These are phyloP conservation scores for Pelodytes ibericus DNA, from an alignment of 2,797 vertebrate genomes.

Conservation along the genomic window DNA sequence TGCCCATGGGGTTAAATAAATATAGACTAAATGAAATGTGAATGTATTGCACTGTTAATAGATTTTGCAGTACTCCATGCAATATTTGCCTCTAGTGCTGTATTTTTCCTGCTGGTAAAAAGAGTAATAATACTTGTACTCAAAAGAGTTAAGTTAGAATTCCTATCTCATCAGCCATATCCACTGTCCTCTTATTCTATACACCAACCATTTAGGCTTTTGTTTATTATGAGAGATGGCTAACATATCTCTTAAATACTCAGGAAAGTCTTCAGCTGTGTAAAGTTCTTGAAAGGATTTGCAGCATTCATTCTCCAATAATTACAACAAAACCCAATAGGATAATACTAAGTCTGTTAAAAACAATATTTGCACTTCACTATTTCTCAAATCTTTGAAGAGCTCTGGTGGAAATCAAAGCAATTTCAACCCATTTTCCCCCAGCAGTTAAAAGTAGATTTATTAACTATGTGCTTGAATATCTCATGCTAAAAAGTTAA, in stretches of 20 bases:
- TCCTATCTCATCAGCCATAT: background rate
- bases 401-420: slow-evolving; percentile 9
- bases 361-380: slow-evolving; percentile 34
- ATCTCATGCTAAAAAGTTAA: slow-evolving; percentile 1
- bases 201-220: slow-evolving; percentile 15
- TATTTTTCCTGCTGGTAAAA: too few relatives aligned
- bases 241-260: slow-evolving; percentile 9
- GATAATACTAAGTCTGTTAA: background rate
- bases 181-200: too few relatives aligned
- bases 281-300: slow-evolving; percentile 46
- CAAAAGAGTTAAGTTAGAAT: too few relatives aligned
- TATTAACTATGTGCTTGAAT: slow-evolving; percentile 9
- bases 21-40: too few relatives aligned
- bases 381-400: slow-evolving; percentile 16
- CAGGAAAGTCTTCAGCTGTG: background rate
- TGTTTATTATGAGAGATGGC: slow-evolving; percentile 8
- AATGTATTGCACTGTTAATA: too few relatives aligned
- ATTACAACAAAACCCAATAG: slow-evolving; percentile 26
- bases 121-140: too few relatives aligned
- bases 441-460: slow-evolving; percentile 14
- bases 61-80: too few relatives aligned
- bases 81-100: too few relatives aligned
- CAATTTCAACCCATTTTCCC: slow-evolving; percentile 11
- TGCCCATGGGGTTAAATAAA: too few relatives aligned
- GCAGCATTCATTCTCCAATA: slow-evolving; percentile 2